Base-by-base conservation (phyloP, 2,797 vertebrate genomes). In the Pseudomugil tenellus region DNA sequence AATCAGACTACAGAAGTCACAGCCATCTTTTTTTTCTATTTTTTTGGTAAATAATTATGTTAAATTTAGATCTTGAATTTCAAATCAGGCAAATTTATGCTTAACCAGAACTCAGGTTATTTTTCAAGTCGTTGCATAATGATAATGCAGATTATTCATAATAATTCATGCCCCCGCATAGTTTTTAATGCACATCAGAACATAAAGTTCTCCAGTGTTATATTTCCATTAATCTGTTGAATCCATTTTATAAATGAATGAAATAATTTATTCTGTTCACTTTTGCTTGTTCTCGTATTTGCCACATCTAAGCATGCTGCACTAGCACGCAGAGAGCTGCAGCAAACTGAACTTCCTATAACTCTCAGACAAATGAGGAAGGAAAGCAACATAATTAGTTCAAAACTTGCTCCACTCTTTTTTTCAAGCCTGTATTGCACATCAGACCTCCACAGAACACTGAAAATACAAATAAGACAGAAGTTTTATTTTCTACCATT, bases 331-430 rank as follows among this genome's bases (percentile, higher is more conserved):
- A 9, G 6, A 21, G 39, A 53, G 12, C 29, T 71, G 34, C 29
- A 19, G 46, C 5, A 5, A 51, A 53, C 52, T 10, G 2, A 16
- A 73, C 84, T 89, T 91, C 89, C 82, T 78, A 77, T 79, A 55
- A 3, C 52, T 71, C 7, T 9, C 54, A 85, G 73, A 39, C 54
- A 21, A 83, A 90, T 91, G 65, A 86, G 87, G 91, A 93, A 91
- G 72, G 46, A 63, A 60, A 51, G 6, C 0, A n/a, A 28, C 57
- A 51, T 25, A 35, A 51, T 65, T 25, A 49, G 25, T 13, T 3
- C 41, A 67, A 25, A 63, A 1, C 14, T 57, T 14, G 16, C 6
- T 14, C 13, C 35, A 37, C 3, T 32, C 32, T 32, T 32, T 32
- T 32, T 9, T 6, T 32, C 32, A 6, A 6, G 29, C 29, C 29